Percentiles rank a stretch among this genome's conserved stretches.
These are phyloP conservation scores for Heliconius hewitsoni DNA, from an alignment of 1,140 invertebrate species.

Conservation along the genomic window DNA sequence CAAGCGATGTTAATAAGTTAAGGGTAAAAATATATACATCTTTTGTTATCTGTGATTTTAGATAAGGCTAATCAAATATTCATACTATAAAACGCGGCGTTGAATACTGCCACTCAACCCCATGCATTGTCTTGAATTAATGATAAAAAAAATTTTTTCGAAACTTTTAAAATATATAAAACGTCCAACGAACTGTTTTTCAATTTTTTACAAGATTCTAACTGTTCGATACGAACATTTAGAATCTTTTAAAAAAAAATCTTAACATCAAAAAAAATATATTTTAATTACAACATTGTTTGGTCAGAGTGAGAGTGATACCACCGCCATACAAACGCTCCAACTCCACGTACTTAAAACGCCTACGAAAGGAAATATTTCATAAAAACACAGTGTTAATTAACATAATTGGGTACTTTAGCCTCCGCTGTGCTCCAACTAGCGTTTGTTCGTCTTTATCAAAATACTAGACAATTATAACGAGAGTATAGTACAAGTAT, in stretches of 20 bases:
- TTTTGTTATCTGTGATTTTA: background rate
- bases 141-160: too few species aligned
- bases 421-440: background rate
- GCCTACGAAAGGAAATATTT: background rate
- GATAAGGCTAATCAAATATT: too few species aligned
- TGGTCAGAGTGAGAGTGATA: background rate
- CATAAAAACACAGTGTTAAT: slow-evolving; percentile 2
- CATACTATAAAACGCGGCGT: too few species aligned
- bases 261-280: background rate
- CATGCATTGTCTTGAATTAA: too few species aligned
- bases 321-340: background rate
- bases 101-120: too few species aligned
- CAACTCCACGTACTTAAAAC: background rate
- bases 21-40: background rate
- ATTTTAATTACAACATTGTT: background rate
- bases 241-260: too few species aligned
- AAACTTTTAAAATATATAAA: too few species aligned
- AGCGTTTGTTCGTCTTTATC: slow-evolving; percentile 12
- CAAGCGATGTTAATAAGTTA: too few species aligned
- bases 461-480: slow-evolving; percentile 4
- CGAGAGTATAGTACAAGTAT: background rate
- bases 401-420: slow-evolving; percentile 11
- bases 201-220: too few species aligned
- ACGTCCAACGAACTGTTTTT: too few species aligned
- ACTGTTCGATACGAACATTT: too few species aligned